These are phyloP conservation scores for Calliphora vomitoria DNA, from an alignment of 2,888 invertebrate species.

Conservation along the genomic window DNA sequence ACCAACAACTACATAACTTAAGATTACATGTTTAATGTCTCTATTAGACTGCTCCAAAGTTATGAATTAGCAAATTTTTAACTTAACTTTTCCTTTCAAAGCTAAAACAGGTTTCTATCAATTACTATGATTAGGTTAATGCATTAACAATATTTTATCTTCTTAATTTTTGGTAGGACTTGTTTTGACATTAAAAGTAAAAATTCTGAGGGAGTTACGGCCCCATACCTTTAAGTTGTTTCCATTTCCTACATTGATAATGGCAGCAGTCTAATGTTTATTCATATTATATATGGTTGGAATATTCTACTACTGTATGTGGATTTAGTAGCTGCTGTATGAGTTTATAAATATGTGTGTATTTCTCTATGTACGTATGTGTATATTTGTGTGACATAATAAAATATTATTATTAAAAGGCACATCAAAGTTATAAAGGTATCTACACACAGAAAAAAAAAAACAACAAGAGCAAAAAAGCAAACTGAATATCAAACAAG, in stretches of 20 bases:
- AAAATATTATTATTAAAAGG: slow-evolving; percentile 83
- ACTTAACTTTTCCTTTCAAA: too few relatives aligned
- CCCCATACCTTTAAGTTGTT: too few relatives aligned
- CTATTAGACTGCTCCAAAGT: not conserved
- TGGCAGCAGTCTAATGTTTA: not conserved
- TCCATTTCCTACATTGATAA: not conserved
- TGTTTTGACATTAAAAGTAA: too few relatives aligned
- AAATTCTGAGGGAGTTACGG: too few relatives aligned
- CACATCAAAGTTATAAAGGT: slow-evolving; percentile 83
- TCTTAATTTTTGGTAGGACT: too few relatives aligned
- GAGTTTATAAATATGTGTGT: slow-evolving; percentile 53
- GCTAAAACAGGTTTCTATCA: too few relatives aligned
- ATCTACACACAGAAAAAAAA: slow-evolving; percentile 74
- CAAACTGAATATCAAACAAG: slow-evolving; percentile 39
- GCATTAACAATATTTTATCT: too few relatives aligned
- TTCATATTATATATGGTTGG: not conserved
- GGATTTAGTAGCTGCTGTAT: slow-evolving; percentile 57
- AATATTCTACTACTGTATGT: slow-evolving; percentile 19
- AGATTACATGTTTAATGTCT: not conserved
- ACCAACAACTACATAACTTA: slow-evolving; percentile 44
- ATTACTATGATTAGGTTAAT: too few relatives aligned
- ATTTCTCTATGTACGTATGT: slow-evolving; percentile 19
- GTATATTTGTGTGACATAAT: slow-evolving; percentile 78
- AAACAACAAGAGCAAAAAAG: slow-evolving; percentile 36
- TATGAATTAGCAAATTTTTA: too few relatives aligned